A percentile compares a stretch with the other conserved stretches of the same genome.
Conservation (phyloP, 2,888 invertebrate genomes). For the Furcula furcula region DNA sequence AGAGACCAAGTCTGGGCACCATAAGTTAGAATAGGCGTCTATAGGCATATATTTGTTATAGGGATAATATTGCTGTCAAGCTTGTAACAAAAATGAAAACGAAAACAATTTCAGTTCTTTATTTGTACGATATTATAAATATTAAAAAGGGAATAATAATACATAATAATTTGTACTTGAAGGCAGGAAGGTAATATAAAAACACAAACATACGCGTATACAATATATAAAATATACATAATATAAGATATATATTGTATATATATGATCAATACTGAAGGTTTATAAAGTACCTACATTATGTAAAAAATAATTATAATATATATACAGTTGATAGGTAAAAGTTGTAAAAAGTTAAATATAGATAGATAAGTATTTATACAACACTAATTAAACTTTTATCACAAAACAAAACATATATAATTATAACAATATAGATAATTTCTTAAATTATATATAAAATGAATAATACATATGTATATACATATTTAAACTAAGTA, state of each 20-base stretch:
- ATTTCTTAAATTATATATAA: conserved; percentile 4
- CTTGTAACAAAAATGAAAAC: conserved; percentile 9
- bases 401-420: not conserved
- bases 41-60: too few species aligned
- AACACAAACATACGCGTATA: not conserved
- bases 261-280: too few species aligned
- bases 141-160: not conserved
- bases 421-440: conserved; percentile 1
- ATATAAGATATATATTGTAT: not conserved
- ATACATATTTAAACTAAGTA: not conserved
- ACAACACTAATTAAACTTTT: not conserved
- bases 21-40: too few species aligned
- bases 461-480: not conserved
- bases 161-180: not conserved
- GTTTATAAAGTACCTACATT: too few species aligned
- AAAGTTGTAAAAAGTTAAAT: conserved; percentile 9
- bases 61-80: not conserved
- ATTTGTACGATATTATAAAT: conserved; percentile 60
- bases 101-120: conserved; percentile 57
- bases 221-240: too few species aligned
- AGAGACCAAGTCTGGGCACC: too few species aligned
- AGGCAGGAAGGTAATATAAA: not conserved
- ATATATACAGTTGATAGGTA: conserved; percentile 3
- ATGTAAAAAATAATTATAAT: conserved; percentile 1
- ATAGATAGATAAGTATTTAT: conserved; percentile 10